These are phyloP conservation scores for Alentia gelatinosa DNA, from an alignment of 2,888 invertebrate species.

Conservation along the genomic window DNA sequence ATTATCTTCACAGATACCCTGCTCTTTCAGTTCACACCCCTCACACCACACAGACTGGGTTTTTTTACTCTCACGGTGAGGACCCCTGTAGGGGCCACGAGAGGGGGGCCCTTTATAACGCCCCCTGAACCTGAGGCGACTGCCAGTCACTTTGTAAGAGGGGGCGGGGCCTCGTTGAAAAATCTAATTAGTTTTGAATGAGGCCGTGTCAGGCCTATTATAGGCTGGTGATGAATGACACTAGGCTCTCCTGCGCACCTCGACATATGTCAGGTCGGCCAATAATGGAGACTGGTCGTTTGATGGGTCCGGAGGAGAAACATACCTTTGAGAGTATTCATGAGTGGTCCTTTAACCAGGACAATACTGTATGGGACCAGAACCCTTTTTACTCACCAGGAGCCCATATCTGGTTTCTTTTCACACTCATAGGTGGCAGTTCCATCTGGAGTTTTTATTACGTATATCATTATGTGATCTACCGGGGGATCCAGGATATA, in stretches of 20 bases:
- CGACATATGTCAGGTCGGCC: constrained; percentile 35
- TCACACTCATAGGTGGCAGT: no score
- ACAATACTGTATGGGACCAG: no score
- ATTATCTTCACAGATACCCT: not conserved
- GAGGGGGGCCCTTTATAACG: not conserved
- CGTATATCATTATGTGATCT: no score
- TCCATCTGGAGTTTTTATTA: no score
- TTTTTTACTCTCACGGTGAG: not conserved
- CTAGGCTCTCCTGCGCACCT: not conserved
- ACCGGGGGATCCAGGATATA: no score
- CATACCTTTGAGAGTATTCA: no score
- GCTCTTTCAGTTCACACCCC: not conserved
- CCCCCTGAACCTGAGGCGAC: not conserved
- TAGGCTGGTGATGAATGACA: constrained; percentile 10
- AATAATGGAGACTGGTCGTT: not conserved
- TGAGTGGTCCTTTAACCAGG: no score
- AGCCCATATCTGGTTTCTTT: no score
- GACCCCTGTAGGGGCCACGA: not conserved
- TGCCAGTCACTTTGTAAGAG: constrained; percentile 20
- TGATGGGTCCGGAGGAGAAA: no score
- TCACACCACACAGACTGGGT: not conserved
- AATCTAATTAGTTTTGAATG: constrained; percentile 36
- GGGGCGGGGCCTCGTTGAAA: constrained; percentile 45
- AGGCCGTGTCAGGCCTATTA: constrained; percentile 38
- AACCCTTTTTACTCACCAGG: no score